A percentile compares a stretch with the other conserved stretches of the same genome.
Conservation (phyloP, 2,113 vertebrate species). For the Addax nasomaculatus region DNA sequence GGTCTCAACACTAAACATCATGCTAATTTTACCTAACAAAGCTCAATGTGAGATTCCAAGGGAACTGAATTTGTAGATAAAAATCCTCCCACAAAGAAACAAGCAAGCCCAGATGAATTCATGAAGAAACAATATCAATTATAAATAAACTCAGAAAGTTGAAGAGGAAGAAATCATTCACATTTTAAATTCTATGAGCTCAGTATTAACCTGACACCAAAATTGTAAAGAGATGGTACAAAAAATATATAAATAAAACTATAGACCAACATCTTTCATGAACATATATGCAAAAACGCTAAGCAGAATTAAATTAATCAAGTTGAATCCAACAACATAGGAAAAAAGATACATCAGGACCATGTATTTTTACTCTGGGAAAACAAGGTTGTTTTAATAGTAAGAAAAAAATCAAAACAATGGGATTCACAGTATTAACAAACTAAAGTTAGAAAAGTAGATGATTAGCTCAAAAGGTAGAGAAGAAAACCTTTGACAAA, state of each 20-base stretch:
- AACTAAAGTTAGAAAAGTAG: neutral
- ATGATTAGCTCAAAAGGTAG: neutral
- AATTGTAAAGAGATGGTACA: neutral
- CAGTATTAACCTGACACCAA: neutral
- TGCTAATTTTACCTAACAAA: neutral
- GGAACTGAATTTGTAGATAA: neutral
- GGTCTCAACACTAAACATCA: neutral
- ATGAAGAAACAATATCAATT: neutral
- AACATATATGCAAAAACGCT: neutral
- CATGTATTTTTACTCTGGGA: neutral
- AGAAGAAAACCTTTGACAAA: neutral
- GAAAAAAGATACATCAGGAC: neutral
- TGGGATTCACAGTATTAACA: neutral
- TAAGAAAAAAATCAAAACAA: neutral
- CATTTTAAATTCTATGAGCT: neutral
- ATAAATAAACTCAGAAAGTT: neutral
- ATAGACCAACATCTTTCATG: neutral
- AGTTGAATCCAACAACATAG: neutral
- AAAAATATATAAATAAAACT: neutral
- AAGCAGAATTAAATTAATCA: neutral
- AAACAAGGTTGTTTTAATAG: neutral
- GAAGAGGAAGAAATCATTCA: neutral
- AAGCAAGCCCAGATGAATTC: neutral
- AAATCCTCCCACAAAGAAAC: neutral
- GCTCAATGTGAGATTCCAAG: neutral